A percentile compares a stretch with the other conserved stretches of the same genome.
phyloP scores from a whole-genome alignment of 2,888 invertebrate genomes.

The Criorhina ranunculi region DNA sequence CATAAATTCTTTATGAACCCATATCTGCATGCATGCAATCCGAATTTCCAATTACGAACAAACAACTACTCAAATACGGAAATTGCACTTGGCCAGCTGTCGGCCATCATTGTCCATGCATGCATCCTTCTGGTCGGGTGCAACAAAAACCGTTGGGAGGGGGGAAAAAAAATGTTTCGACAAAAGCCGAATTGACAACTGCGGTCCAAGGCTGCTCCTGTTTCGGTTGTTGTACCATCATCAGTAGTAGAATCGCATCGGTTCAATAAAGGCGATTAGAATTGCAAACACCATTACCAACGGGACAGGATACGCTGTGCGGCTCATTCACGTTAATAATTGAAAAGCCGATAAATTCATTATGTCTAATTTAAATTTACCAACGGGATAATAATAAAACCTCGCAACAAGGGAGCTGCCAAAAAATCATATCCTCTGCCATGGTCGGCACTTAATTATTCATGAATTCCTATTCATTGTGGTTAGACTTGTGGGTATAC shows the following conservation, averaged over 20 bases:
- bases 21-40: constrained; percentile 61
- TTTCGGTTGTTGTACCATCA: constrained; percentile 29
- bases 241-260: not conserved
- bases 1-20: constrained; percentile 72
- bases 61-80: constrained; percentile 73
- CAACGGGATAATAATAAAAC: constrained; percentile 59
- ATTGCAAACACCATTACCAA: constrained; percentile 50
- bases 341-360: constrained; percentile 77
- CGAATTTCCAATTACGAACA: constrained; percentile 74
- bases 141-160: too few species aligned
- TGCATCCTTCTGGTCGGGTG: constrained; percentile 1
- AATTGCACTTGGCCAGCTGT: constrained; percentile 70
- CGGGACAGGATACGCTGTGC: constrained; percentile 11
- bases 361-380: constrained; percentile 77
- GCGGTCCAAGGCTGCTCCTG: constrained; percentile 44
- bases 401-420: constrained; percentile 48
- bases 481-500: constrained; percentile 6
- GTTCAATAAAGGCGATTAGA: constrained; percentile 48
- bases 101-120: constrained; percentile 57
- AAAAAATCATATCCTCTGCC: constrained; percentile 60
- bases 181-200: constrained; percentile 65
- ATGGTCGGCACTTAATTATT: constrained; percentile 58
- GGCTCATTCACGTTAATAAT: constrained; percentile 75
- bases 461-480: constrained; percentile 50
- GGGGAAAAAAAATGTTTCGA: constrained; percentile 55